Conservation (phyloP, 2,797 vertebrate genomes). For the Adelosebastes latens region DNA sequence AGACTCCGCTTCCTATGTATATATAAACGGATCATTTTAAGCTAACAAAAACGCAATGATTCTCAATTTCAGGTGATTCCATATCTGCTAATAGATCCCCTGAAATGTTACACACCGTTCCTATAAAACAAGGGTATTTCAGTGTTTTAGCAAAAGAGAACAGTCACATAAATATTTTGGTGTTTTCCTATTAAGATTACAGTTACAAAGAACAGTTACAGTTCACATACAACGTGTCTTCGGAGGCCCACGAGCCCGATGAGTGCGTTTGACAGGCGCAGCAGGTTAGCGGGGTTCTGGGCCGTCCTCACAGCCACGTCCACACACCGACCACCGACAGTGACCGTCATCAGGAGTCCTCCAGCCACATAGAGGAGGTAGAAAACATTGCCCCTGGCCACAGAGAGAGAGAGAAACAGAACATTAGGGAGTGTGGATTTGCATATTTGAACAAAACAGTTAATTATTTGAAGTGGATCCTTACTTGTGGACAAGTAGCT, state of each 20-base stretch:
- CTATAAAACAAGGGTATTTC: neutral
- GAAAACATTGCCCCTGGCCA: conserved; percentile 16
- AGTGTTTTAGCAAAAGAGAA: neutral
- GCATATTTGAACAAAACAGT: neutral
- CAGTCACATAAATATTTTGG: neutral
- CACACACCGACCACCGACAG: conserved; percentile 32
- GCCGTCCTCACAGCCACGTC: conserved; percentile 26
- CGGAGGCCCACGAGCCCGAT: conserved; percentile 3
- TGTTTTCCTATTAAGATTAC: neutral
- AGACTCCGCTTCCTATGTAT: no score
- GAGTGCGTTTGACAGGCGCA: conserved; percentile 21
- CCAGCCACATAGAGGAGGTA: conserved; percentile 27
- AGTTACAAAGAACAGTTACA: neutral
- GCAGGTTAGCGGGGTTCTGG: conserved; percentile 23
- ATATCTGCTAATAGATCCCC: no score
- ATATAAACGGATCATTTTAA: no score
- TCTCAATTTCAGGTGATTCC: no score
- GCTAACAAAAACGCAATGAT: no score
- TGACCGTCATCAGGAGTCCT: conserved; percentile 45
- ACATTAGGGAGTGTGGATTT: neutral
- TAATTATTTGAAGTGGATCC: neutral
- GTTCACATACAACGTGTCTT: neutral
- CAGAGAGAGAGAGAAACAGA: neutral
- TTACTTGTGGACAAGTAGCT: conserved; percentile 37
- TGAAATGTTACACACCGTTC: no score